Evolutionary conservation across 2,797 vertebrate species (phyloP).

Genomic region (Cichlasoma orientale): DNA sequence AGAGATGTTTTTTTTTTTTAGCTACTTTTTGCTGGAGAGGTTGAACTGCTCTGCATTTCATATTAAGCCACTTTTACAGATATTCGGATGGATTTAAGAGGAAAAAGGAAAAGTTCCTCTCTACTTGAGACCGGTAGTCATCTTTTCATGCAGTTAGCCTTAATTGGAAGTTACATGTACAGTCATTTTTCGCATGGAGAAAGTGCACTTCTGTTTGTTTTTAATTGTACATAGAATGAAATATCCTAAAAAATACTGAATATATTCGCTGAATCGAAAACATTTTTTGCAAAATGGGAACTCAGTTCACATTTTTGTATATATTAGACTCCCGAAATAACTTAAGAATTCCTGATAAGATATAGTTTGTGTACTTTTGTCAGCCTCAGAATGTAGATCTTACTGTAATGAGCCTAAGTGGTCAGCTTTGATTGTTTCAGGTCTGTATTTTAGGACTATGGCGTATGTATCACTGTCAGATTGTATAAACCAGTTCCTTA

Average conservation of each 20-base stretch:
- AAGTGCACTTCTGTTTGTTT: not conserved
- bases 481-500: constrained; percentile 45
- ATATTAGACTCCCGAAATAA: no score
- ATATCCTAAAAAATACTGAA: no score
- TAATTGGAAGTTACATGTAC: not conserved
- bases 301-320: no score
- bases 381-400: not conserved
- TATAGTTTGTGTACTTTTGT: not conserved
- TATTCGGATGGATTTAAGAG: not conserved
- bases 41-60: not conserved
- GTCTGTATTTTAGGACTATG: constrained; percentile 47
- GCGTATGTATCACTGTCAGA: constrained; percentile 66
- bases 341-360: not conserved
- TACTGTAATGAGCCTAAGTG: constrained; percentile 11
- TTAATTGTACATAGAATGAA: not conserved
- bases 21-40: not conserved
- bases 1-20: not conserved
- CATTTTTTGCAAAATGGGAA: no score
- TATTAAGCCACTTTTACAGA: not conserved
- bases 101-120: not conserved
- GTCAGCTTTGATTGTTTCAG: constrained; percentile 31
- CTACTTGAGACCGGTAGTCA: not conserved
- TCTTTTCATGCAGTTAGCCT: not conserved
- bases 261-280: no score
- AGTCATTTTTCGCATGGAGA: not conserved